Conservation (phyloP, 2,113 vertebrate species). For the Struthidea cinerea region DNA sequence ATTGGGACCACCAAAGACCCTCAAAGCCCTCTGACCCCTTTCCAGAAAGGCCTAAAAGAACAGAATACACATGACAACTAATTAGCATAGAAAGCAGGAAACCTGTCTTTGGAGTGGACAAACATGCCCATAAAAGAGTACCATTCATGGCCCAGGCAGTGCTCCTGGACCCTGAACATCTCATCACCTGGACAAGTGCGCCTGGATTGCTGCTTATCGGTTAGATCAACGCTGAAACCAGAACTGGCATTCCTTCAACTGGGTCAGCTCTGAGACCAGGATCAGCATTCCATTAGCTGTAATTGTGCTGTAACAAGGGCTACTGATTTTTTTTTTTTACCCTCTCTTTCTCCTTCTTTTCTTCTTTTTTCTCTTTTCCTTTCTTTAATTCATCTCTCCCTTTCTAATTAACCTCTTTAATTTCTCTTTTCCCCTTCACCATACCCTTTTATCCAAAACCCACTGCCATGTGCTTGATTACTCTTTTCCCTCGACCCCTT, state of each 20-base stretch:
- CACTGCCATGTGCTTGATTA: not conserved
- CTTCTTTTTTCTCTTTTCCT: not conserved
- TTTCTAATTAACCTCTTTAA: not conserved
- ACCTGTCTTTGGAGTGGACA: not conserved
- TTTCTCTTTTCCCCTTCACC: not conserved
- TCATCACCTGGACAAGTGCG: not conserved
- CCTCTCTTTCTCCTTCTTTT: not conserved
- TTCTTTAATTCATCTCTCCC: not conserved
- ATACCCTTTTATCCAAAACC: not conserved
- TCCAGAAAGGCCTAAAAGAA: not conserved
- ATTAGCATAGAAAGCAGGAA: not conserved
- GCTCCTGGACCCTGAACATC: not conserved
- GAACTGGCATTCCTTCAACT: not conserved
- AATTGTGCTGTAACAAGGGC: not conserved
- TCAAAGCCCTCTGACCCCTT: not conserved
- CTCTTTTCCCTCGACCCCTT: not conserved
- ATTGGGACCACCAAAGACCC: not conserved
- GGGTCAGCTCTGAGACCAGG: not conserved
- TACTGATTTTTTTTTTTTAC: not conserved
- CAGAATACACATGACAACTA: not conserved
- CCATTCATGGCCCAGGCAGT: not conserved
- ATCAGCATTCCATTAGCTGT: not conserved
- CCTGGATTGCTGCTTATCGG: not conserved
- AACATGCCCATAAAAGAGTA: accelerated
- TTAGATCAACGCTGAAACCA: not conserved